Conservation (phyloP, 2,797 vertebrate genomes). For the Rhabdomys pumilio region DNA sequence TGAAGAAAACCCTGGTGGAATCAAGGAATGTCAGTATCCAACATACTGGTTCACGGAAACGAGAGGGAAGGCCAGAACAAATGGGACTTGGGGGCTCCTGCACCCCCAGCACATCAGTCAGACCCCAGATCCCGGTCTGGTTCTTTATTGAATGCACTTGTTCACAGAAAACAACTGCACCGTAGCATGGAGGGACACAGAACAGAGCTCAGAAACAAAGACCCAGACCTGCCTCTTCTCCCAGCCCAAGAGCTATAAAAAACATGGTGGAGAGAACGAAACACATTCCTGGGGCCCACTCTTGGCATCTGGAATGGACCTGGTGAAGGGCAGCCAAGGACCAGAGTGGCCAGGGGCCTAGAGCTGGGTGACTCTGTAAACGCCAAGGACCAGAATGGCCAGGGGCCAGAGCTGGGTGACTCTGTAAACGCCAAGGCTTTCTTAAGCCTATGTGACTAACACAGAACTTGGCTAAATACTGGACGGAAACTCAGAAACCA, state of each 20-base stretch:
- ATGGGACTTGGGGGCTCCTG: constrained; percentile 79
- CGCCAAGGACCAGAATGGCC: constrained; percentile 52
- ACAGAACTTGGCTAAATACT: constrained; percentile 63
- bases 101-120: constrained; percentile 10
- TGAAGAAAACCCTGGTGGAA: background rate
- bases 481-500: constrained; percentile 69
- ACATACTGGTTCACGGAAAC: background rate
- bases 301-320: constrained; percentile 61
- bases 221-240: constrained; percentile 48
- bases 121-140: constrained; percentile 10
- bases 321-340: background rate
- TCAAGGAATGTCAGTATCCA: background rate
- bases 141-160: constrained; percentile 85
- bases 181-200: constrained; percentile 60
- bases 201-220: constrained; percentile 57
- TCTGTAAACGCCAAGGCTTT: constrained; percentile 78
- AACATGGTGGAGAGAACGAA: constrained; percentile 44
- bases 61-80: background rate
- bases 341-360: constrained; percentile 1
- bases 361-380: constrained; percentile 77
- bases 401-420: constrained; percentile 33
- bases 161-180: constrained; percentile 67
- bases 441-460: background rate
- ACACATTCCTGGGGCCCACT: constrained; percentile 13
- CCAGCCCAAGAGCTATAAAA: constrained; percentile 55